Base-by-base conservation (phyloP, 2,888 invertebrate species). In the Zaprionus bogoriensis region DNA sequence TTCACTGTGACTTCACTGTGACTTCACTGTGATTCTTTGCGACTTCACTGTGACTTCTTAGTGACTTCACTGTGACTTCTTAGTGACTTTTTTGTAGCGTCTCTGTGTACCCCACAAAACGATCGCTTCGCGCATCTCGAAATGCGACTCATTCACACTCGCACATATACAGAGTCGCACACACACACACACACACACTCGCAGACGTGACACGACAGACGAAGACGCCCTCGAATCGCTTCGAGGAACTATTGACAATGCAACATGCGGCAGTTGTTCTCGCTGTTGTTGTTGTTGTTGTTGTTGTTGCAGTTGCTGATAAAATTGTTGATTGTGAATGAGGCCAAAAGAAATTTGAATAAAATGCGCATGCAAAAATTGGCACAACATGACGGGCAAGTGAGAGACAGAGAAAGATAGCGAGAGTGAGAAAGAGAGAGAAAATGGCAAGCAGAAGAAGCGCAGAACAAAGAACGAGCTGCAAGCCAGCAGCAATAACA, bases 361-460 rank as follows among this genome's bases (percentile, higher is more conserved):
- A 85, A 82, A 85, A 82, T 75, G 78, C 67, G 70, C 79, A 84
- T 74, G 79, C 79, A 81, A 84, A 70, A 73, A 74, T 53, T 58
- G 67, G 55, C 57, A 63, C 70, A 70, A 38, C 12, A 38, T 38
- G 48, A 36, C 39, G 27, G 14, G 12, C 3, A 4, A 30, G 30
- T 5, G 30, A 30, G 6, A 14, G 32, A 36, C 7, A 36, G 3
- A 54, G 46, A 10, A 9, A 10, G 20, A 38, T 19, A 39, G 38
- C 41, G 10, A 32, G 53, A 42, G 9, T 14, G 28, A 28, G 54
- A 22, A 23, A 42, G 38, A n/a, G 5, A 22, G 25, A 58, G 30
- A 36, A 19, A n/a, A 14, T 41, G 10, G 7, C 14, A n/a, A 32
- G 27, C 2, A 42, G 25, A 58, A 27, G 25, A 25, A 25, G 12